A percentile compares a stretch with the other conserved stretches of the same genome.
phyloP scores from a whole-genome alignment of 2,797 vertebrate genomes.

The Orestias chungarensis region DNA sequence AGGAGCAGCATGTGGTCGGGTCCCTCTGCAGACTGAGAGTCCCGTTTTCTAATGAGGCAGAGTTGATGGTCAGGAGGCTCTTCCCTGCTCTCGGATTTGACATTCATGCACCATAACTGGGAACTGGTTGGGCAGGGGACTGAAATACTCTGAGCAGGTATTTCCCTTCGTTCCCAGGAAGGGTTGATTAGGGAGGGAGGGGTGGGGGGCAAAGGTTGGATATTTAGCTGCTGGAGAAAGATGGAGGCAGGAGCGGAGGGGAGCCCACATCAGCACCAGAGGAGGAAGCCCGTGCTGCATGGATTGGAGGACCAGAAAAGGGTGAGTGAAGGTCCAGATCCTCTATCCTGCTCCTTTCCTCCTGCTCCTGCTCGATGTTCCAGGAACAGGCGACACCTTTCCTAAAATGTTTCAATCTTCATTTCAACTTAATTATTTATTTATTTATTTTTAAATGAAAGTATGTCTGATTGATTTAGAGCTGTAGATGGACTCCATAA shows the following conservation, averaged over 20 bases:
- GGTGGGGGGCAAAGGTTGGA: conserved; percentile 32
- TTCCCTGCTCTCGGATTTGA: conserved; percentile 47
- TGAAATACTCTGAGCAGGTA: conserved; percentile 64
- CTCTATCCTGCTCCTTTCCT: conserved; percentile 11
- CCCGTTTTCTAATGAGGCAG: conserved; percentile 54
- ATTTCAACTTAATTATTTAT: background rate
- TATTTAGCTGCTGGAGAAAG: conserved; percentile 75
- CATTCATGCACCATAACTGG: conserved; percentile 49
- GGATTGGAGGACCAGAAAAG: conserved; percentile 97
- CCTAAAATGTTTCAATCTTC: background rate
- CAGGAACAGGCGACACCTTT: background rate
- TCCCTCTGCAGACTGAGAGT: conserved; percentile 45
- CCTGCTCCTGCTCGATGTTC: background rate
- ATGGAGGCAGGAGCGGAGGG: conserved; percentile 91
- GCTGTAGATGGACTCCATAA: conserved; percentile 14
- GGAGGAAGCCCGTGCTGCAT: conserved; percentile 89
- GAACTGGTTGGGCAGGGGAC: conserved; percentile 48
- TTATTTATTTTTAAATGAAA: background rate
- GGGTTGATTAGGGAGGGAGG: conserved; percentile 1
- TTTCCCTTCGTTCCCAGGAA: conserved; percentile 48
- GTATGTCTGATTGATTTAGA: conserved; percentile 17
- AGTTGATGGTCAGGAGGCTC: conserved; percentile 67
- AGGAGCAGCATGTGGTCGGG: conserved; percentile 40
- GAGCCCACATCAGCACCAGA: conserved; percentile 87
- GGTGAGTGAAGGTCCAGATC: conserved; percentile 81